These are phyloP conservation scores for Phoebastria nigripes DNA, from an alignment of 2,797 vertebrate species.

Conservation along the genomic window DNA sequence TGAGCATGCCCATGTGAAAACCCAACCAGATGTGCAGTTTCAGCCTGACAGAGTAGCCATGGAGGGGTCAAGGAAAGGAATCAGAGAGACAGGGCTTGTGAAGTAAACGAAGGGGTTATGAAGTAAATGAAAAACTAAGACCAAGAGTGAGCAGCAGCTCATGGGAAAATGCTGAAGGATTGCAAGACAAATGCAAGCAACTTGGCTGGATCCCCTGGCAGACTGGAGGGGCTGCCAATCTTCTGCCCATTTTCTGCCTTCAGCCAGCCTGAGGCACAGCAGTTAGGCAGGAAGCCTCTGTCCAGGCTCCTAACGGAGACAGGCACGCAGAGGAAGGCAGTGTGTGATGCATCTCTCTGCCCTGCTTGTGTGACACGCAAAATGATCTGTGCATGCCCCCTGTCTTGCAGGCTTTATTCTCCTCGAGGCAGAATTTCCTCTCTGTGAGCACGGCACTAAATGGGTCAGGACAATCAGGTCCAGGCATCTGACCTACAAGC, in stretches of 20 bases:
- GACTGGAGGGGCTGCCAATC: background rate
- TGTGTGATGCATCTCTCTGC: background rate
- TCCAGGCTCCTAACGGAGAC: accelerated
- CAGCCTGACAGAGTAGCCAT: background rate
- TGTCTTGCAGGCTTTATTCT: background rate
- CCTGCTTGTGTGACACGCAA: background rate
- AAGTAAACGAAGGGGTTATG: background rate
- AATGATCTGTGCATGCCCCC: background rate
- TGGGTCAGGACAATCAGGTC: background rate
- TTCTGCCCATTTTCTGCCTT: background rate
- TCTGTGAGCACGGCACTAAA: background rate
- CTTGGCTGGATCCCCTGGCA: background rate
- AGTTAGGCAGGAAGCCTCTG: background rate
- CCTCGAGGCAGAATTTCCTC: background rate
- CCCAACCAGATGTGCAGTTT: background rate
- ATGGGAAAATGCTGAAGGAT: background rate
- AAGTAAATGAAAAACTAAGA: background rate
- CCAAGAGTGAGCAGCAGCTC: background rate
- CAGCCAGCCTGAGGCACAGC: background rate
- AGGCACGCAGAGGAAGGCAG: background rate
- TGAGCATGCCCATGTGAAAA: background rate
- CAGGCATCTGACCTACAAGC: background rate
- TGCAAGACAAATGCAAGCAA: background rate
- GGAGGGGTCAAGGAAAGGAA: background rate
- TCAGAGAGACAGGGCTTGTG: background rate